Base-by-base conservation (phyloP, 2,113 vertebrate genomes). In the Oxygymnocypris stewartii region DNA sequence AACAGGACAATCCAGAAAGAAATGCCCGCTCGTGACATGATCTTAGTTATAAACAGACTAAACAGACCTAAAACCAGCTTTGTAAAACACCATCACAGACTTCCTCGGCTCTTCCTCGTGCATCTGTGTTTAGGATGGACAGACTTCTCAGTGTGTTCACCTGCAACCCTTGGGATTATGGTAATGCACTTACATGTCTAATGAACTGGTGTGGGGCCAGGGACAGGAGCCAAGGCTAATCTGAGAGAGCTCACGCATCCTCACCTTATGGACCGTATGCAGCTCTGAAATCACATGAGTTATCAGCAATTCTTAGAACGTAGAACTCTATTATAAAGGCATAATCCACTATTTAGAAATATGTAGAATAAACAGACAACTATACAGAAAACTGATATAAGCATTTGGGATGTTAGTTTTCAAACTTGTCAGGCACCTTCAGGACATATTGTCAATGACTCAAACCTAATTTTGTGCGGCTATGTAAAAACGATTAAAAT, bases 91-190 rank as follows among this genome's bases (percentile, higher is more conserved):
- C 94, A 93, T 89, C 35, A 51, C 8, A n/a, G 28, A 71, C 82
- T 61, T 92, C 87, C 37, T 87, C 85, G 78, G 63, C 78, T 84
- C 74, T 85, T 35, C 85, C 87, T 82, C 87, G 86, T 89, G 84
- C 54, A 23, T 69, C 87, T 54, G 61, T 86, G 87, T 25, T 82
- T 42, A 57, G 82, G 85, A 91, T 88, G 92, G 84, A 79, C 91
- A 83, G 79, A 31, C 40, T 49, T 88, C 90, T 79, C 42, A 85
- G 90, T 91, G 65, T 88, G 88, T 89, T 91, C 79, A 85, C 89
- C n/a, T 85, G 65, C 87, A 88, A 93, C 92, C 93, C 92, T 90
- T 69, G 71, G 90, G 95, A 96, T 98, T 98, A 97, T 92, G 61
- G 63, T 96, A 96, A 98, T 94, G 91, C 89, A 93, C 92, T 94